A percentile compares a stretch with the other conserved stretches of the same genome.
Evolutionary conservation across 2,888 invertebrate genomes (phyloP).

Genomic region (Torymus aiolomorphi): DNA sequence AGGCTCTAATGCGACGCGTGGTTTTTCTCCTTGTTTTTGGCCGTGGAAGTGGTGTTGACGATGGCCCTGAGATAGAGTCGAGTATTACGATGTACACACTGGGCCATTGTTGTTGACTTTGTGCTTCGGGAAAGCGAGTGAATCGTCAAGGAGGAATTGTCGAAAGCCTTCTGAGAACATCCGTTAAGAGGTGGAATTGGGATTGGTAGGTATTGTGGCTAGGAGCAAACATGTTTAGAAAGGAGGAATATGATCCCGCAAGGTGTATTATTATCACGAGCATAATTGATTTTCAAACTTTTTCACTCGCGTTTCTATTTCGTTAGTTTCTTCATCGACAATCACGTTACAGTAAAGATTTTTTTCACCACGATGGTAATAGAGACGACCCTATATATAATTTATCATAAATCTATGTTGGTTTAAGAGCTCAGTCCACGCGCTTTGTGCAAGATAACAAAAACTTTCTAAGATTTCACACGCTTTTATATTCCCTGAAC

Average conservation of each 20-base stretch:
- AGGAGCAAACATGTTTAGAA: constrained; percentile 2
- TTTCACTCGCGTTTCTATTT: too few relatives aligned
- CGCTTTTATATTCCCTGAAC: too few relatives aligned
- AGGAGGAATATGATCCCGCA: neutral
- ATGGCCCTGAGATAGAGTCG: constrained; percentile 30
- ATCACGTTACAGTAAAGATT: too few relatives aligned
- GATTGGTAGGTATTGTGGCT: constrained; percentile 19
- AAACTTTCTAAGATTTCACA: neutral
- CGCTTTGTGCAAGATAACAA: neutral
- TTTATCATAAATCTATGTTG: neutral
- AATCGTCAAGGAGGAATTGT: constrained; percentile 37
- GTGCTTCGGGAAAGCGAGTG: neutral
- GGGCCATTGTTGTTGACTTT: constrained; percentile 39
- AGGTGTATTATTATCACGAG: neutral
- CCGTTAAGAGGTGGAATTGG: constrained; percentile 2
- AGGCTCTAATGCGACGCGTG: constrained; percentile 49
- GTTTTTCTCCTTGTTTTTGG: constrained; percentile 47
- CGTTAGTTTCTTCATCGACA: too few relatives aligned
- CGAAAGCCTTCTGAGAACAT: constrained; percentile 18
- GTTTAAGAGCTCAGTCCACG: neutral
- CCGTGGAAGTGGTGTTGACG: constrained; percentile 41
- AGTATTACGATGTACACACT: constrained; percentile 20
- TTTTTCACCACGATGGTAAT: too few relatives aligned
- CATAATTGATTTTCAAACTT: too few relatives aligned
- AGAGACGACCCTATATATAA: too few relatives aligned